Evolutionary conservation across 2,797 vertebrate genomes (phyloP).

Genomic region (Zalophus californianus): DNA sequence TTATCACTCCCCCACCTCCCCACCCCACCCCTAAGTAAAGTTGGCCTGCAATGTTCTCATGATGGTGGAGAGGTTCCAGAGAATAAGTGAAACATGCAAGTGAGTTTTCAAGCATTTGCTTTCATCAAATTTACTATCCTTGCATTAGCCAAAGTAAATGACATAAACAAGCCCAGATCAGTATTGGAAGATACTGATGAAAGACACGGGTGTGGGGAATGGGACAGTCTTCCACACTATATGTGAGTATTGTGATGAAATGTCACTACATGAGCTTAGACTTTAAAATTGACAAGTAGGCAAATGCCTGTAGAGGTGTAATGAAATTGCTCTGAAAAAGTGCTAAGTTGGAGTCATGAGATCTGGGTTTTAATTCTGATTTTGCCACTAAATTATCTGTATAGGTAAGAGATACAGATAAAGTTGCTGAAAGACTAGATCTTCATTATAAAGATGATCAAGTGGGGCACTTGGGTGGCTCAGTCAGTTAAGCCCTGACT

Average conservation of each 20-base stretch:
- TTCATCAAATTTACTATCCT: rapidly evolving
- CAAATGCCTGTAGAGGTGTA: rapidly evolving
- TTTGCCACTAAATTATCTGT: background rate
- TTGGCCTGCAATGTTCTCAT: no score
- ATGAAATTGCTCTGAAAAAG: background rate
- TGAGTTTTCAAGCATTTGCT: background rate
- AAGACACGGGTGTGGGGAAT: rapidly evolving
- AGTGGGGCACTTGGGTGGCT: rapidly evolving
- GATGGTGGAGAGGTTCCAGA: background rate
- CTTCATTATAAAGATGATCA: no score
- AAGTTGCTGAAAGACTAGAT: background rate
- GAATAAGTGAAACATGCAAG: background rate
- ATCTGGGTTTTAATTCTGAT: background rate
- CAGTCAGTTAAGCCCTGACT: background rate
- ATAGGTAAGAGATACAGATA: background rate
- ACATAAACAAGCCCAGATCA: rapidly evolving
- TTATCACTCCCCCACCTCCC: no score
- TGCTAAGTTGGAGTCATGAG: background rate
- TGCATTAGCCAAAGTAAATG: background rate
- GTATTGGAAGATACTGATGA: rapidly evolving
- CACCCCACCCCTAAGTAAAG: rapidly evolving
- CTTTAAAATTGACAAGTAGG: background rate
- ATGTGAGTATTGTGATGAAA: rapidly evolving
- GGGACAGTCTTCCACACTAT: rapidly evolving
- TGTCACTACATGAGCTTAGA: no score